Percentiles rank a stretch among this genome's conserved stretches.
These are phyloP conservation scores for Clavelina lepadiformis DNA, from an alignment of 23 tunicate species.

Conservation along the genomic window DNA sequence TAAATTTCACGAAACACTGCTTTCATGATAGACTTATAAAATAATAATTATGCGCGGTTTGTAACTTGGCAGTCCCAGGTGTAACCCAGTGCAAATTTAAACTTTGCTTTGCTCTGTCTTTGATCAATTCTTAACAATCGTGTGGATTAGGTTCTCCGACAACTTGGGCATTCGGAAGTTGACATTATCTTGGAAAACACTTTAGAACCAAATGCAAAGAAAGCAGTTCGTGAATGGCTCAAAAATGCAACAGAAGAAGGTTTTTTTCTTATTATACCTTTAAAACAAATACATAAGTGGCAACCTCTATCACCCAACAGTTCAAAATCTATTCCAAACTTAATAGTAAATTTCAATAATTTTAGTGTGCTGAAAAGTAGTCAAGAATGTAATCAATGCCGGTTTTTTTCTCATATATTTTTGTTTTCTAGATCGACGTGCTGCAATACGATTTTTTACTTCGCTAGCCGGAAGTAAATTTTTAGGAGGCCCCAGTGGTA, in stretches of 20 bases:
- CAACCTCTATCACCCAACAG: too few relatives aligned
- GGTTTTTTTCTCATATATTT: too few relatives aligned
- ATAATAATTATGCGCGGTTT: too few relatives aligned
- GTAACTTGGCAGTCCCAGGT: too few relatives aligned
- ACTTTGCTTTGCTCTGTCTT: too few relatives aligned
- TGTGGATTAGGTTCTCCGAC: conserved; percentile 35
- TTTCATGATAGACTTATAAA: too few relatives aligned
- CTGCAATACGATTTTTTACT: conserved; percentile 70
- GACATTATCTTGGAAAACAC: conserved; percentile 59
- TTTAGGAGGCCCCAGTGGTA: conserved; percentile 68
- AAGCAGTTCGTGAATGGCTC: conserved; percentile 85
- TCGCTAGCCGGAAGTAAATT: conserved; percentile 58
- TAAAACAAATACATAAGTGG: not conserved
- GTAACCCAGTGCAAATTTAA: too few relatives aligned
- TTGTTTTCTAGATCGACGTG: conserved; percentile 47
- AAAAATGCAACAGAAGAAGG: conserved; percentile 76
- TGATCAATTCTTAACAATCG: not conserved
- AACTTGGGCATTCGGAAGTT: conserved; percentile 59
- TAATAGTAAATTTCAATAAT: not conserved
- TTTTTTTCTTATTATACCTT: too few relatives aligned
- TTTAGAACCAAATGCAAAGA: conserved; percentile 77
- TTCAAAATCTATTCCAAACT: not conserved
- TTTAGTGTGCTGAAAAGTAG: too few relatives aligned
- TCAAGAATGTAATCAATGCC: too few relatives aligned
- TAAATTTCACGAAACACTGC: too few relatives aligned